Conservation (phyloP, 1,140 invertebrate genomes). For the Anoplophora glabripennis region DNA sequence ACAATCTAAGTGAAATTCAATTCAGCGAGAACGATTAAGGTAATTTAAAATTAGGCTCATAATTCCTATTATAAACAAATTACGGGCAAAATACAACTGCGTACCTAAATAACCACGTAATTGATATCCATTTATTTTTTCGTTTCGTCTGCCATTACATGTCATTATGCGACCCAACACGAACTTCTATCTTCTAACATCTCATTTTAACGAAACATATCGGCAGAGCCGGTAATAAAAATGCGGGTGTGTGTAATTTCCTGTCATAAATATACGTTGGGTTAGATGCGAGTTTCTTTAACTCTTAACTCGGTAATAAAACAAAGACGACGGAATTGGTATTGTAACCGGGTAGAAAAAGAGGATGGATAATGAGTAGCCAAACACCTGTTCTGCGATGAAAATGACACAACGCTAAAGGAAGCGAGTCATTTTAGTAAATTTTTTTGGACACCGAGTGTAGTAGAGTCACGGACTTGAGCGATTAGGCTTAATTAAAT, state of each 20-base stretch:
- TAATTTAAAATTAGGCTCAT: constrained; percentile 10
- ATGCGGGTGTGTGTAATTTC: constrained; percentile 4
- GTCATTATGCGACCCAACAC: constrained; percentile 18
- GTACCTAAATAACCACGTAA: constrained; percentile 31
- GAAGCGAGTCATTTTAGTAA: constrained; percentile 42
- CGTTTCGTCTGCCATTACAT: constrained; percentile 25
- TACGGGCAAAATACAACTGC: constrained; percentile 27
- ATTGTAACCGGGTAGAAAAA: no score
- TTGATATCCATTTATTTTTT: constrained; percentile 35
- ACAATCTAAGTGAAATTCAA: constrained; percentile 12
- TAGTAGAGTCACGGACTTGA: constrained; percentile 44
- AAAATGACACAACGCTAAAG: constrained; percentile 42
- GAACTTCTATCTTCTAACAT: constrained; percentile 5
- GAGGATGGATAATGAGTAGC: constrained; percentile 6
- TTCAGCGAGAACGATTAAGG: constrained; percentile 12
- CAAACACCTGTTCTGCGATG: constrained; percentile 40
- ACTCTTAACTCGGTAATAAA: background rate
- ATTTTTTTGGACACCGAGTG: constrained; percentile 37
- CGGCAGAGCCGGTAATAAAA: constrained; percentile 6
- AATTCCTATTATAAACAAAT: constrained; percentile 24
- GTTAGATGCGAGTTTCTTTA: background rate
- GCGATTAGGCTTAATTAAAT: constrained; percentile 48
- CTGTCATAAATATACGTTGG: background rate
- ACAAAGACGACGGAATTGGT: no score
- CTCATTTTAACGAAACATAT: background rate